A percentile compares a stretch with the other conserved stretches of the same genome.
Conservation (phyloP, 2,797 vertebrate genomes). For the Dermochelys coriacea region DNA sequence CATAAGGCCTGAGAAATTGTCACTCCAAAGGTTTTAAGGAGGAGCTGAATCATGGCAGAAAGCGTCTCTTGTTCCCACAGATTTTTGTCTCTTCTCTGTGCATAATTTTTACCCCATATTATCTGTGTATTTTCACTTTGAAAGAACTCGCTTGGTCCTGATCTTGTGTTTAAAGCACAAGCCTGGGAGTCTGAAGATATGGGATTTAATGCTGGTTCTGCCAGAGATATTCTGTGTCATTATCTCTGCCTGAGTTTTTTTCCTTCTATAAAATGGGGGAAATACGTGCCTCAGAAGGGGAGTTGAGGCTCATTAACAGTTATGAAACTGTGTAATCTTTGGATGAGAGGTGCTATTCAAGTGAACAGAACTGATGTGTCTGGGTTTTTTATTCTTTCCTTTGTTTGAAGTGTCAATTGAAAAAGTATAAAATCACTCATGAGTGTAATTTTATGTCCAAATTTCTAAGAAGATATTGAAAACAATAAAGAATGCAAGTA, state of each 20-base stretch:
- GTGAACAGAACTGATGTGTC: neutral
- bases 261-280: neutral
- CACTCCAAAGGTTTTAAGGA: neutral
- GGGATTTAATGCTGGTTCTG: neutral
- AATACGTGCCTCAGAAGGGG: neutral
- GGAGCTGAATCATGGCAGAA: neutral
- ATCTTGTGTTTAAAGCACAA: neutral
- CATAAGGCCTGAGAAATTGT: neutral
- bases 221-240: neutral
- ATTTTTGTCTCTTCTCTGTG: neutral
- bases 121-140: neutral
- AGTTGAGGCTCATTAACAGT: conserved; percentile 6
- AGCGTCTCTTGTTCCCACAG: neutral
- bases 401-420: conserved; percentile 4
- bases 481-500: conserved; percentile 20
- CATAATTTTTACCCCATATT: neutral
- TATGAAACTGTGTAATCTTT: conserved; percentile 21
- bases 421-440: neutral
- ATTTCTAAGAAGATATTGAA: neutral
- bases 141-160: neutral
- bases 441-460: conserved; percentile 34
- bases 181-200: neutral
- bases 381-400: neutral
- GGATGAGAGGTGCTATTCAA: conserved; percentile 6
- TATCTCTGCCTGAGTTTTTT: neutral